phyloP scores from a whole-genome alignment of 64 coral and sea anemone species.

The Montipora capricornis region DNA sequence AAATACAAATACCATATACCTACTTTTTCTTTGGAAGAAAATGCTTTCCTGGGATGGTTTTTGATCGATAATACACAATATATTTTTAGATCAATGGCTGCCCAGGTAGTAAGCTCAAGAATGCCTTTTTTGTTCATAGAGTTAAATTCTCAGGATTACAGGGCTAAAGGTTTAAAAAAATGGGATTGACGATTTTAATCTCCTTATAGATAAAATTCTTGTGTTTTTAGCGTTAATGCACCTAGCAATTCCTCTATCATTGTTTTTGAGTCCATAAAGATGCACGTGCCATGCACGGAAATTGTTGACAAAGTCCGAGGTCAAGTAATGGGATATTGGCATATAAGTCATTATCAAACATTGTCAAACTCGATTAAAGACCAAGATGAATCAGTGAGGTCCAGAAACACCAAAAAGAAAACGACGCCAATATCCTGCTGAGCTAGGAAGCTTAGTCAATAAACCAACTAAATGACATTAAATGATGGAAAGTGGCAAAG shows the following conservation, averaged over 20 bases:
- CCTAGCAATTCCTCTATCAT: neutral
- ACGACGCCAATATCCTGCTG: conserved; percentile 22
- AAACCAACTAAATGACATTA: conserved; percentile 12
- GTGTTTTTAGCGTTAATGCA: conserved; percentile 35
- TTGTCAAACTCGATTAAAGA: neutral
- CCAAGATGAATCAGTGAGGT: neutral
- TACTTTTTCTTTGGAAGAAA: neutral
- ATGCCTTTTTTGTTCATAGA: neutral
- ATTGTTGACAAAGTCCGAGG: neutral
- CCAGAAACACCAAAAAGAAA: neutral
- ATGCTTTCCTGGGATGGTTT: neutral
- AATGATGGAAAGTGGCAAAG: neutral
- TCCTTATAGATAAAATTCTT: conserved; percentile 32
- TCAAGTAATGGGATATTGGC: conserved; percentile 4
- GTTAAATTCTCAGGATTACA: conserved; percentile 41
- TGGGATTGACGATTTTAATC: conserved; percentile 20
- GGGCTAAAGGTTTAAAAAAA: conserved; percentile 16
- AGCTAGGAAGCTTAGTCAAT: conserved; percentile 4
- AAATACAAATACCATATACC: neutral
- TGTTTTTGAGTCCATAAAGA: neutral
- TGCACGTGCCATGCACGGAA: neutral
- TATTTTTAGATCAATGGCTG: neutral
- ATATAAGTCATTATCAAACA: neutral
- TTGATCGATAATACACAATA: neutral
- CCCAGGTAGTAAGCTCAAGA: neutral